Conservation (phyloP, 2,888 invertebrate genomes). For the Eupithecia abbreviata region DNA sequence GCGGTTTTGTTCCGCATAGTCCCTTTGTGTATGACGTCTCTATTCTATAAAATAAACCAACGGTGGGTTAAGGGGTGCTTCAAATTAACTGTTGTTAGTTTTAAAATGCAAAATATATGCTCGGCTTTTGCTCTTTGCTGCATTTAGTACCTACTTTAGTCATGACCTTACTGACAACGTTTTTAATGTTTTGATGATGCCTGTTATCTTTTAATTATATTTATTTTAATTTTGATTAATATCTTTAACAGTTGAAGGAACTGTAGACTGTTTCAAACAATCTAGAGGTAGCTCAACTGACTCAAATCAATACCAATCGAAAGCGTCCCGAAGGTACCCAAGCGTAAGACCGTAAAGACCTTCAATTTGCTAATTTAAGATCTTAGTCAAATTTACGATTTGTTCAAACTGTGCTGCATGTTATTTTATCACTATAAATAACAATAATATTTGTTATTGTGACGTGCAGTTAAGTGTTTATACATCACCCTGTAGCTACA, state of each 20-base stretch:
- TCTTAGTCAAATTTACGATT: no score
- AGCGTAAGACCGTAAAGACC: no score
- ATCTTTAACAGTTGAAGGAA: not conserved
- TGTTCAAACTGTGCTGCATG: no score
- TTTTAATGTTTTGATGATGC: not conserved
- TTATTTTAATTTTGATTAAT: not conserved
- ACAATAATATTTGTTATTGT: not conserved
- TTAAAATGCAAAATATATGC: not conserved
- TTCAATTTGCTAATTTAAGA: no score
- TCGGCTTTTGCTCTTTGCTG: not conserved
- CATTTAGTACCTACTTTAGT: not conserved
- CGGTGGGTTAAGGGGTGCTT: conserved; percentile 33
- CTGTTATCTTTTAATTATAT: not conserved
- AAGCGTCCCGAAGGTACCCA: not conserved
- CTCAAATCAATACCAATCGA: not conserved
- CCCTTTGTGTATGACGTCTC: conserved; percentile 70
- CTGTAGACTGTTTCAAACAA: not conserved
- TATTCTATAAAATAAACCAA: conserved; percentile 54
- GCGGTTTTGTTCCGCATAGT: conserved; percentile 53
- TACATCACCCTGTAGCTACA: conserved; percentile 12
- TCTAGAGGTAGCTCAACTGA: not conserved
- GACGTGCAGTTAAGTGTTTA: not conserved
- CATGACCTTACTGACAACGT: not conserved
- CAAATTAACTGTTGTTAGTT: conserved; percentile 3
- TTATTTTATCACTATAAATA: no score